These are phyloP conservation scores for Andrena chrysosceles DNA, from an alignment of 2,888 invertebrate genomes.

Conservation along the genomic window DNA sequence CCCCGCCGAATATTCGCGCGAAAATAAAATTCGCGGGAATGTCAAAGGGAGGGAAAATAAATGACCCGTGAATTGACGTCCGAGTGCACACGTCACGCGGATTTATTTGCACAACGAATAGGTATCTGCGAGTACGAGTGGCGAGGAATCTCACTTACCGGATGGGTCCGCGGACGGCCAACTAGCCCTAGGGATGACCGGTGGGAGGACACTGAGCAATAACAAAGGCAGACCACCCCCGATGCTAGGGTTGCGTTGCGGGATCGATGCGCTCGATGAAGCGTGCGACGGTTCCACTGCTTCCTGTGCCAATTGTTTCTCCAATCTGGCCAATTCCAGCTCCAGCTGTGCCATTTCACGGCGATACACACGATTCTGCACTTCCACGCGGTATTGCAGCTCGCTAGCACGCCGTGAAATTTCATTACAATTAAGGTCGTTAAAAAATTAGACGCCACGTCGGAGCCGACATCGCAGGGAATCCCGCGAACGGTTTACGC, in stretches of 20 bases:
- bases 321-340: slow-evolving; percentile 91
- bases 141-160: slow-evolving; percentile 72
- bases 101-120: slow-evolving; percentile 63
- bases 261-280: slow-evolving; percentile 87
- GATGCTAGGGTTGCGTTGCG: slow-evolving; percentile 88
- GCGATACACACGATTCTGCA: slow-evolving; percentile 95
- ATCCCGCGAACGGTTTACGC: slow-evolving; percentile 2
- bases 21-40: not conserved
- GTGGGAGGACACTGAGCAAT: slow-evolving; percentile 90
- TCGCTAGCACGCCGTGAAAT: slow-evolving; percentile 85
- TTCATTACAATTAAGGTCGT: slow-evolving; percentile 23
- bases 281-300: slow-evolving; percentile 85
- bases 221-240: slow-evolving; percentile 90
- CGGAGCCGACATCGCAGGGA: not conserved
- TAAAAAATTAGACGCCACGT: not conserved
- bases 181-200: slow-evolving; percentile 91
- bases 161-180: slow-evolving; percentile 91
- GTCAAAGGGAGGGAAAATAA: not conserved
- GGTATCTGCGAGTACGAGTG: not conserved
- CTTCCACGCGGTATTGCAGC: slow-evolving; percentile 93
- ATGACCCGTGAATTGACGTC: not conserved
- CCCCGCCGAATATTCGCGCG: not conserved
- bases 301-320: slow-evolving; percentile 88
- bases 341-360: slow-evolving; percentile 93
- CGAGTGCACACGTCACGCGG: not conserved